phyloP scores from a whole-genome alignment of 2,113 vertebrate genomes.

The Trachemys scripta region DNA sequence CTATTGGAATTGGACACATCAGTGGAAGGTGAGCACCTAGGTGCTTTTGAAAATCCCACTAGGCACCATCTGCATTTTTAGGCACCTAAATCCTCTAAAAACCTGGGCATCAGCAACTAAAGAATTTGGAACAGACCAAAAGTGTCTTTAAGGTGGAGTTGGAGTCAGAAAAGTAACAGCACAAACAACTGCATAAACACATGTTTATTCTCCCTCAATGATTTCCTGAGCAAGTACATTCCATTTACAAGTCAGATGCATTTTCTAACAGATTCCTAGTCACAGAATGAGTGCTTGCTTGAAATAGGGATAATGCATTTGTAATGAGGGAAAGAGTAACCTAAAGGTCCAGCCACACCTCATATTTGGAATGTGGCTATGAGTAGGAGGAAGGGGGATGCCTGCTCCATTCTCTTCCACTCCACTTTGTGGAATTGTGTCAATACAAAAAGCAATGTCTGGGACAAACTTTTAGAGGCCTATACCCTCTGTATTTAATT shows the following conservation, averaged over 20 bases:
- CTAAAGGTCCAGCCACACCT: rapidly evolving
- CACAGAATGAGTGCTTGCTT: not conserved
- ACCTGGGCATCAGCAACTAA: not conserved
- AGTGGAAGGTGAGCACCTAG: not conserved
- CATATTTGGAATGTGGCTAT: rapidly evolving
- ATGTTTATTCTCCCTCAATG: not conserved
- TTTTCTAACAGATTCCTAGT: not conserved
- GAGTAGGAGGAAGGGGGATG: not conserved
- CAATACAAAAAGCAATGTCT: not conserved
- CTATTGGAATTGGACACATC: not conserved
- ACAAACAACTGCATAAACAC: not conserved
- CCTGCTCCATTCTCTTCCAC: not conserved
- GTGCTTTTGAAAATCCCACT: not conserved
- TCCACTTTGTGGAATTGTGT: not conserved
- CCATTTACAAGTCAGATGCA: not conserved
- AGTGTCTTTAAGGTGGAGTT: rapidly evolving
- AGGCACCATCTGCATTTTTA: not conserved
- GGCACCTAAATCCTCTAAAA: not conserved
- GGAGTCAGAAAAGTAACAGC: not conserved
- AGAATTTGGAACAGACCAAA: not conserved
- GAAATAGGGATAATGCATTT: not conserved
- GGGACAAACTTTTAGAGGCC: not conserved
- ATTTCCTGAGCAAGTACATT: not conserved
- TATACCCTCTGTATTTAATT: not conserved
- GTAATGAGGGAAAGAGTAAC: not conserved